A percentile compares a stretch with the other conserved stretches of the same genome.
Conservation (phyloP, 2,113 vertebrate species). For the Sinocyclocheilus rhinocerous region DNA sequence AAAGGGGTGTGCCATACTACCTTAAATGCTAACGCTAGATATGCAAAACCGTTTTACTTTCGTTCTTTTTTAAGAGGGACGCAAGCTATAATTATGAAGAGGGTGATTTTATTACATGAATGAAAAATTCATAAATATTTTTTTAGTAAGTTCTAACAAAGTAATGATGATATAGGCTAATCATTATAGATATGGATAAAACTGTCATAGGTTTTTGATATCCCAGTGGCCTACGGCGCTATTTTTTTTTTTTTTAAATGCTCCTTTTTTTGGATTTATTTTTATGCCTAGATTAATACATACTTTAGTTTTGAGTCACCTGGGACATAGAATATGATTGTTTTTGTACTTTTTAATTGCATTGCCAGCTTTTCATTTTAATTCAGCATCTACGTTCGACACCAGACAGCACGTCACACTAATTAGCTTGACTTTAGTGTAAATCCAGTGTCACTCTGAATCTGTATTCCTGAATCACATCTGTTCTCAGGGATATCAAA, state of each 20-base stretch:
- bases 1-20: slow-evolving; percentile 98
- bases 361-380: slow-evolving; percentile 77
- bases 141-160: slow-evolving; percentile 89
- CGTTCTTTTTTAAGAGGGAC: slow-evolving; percentile 84
- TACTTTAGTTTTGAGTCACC: slow-evolving; percentile 77
- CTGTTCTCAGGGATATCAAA: slow-evolving; percentile 58
- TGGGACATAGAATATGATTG: slow-evolving; percentile 69
- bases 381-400: slow-evolving; percentile 57
- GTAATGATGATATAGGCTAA: slow-evolving; percentile 69
- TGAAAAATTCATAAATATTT: slow-evolving; percentile 78
- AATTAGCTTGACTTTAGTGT: slow-evolving; percentile 8
- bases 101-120: slow-evolving; percentile 90
- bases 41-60: slow-evolving; percentile 80
- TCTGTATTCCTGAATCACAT: slow-evolving; percentile 53
- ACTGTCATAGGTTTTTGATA: slow-evolving; percentile 87
- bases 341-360: slow-evolving; percentile 65
- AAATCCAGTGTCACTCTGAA: slow-evolving; percentile 10
- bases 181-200: slow-evolving; percentile 63
- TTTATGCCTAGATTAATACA: slow-evolving; percentile 80
- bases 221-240: slow-evolving; percentile 84
- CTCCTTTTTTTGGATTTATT: slow-evolving; percentile 77
- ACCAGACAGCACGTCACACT: neutral
- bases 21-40: slow-evolving; percentile 93
- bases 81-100: slow-evolving; percentile 80
- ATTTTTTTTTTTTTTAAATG: slow-evolving; percentile 74